Evolutionary conservation across 2,888 invertebrate species (phyloP).

Genomic region (Euzophera pinguis): DNA sequence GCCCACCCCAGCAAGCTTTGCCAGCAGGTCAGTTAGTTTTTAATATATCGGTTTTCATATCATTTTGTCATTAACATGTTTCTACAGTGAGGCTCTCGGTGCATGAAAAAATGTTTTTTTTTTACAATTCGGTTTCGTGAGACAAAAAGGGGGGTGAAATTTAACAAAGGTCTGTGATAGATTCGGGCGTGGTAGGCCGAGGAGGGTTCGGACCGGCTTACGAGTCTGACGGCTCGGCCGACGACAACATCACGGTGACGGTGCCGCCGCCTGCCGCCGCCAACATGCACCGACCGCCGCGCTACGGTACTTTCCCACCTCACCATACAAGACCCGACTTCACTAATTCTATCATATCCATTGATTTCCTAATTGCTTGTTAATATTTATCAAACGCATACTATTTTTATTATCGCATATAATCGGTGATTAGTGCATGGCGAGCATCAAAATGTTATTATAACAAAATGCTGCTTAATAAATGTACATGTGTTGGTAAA

Average conservation of each 20-base stretch:
- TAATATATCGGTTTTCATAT: background rate
- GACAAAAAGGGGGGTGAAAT: slow-evolving; percentile 5
- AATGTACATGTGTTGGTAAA: too few species aligned
- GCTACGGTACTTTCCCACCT: slow-evolving; percentile 45
- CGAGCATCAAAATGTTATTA: too few species aligned
- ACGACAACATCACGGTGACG: slow-evolving; percentile 80
- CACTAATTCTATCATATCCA: too few species aligned
- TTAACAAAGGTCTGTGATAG: slow-evolving; percentile 19
- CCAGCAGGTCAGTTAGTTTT: slow-evolving; percentile 2
- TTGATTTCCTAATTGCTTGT: too few species aligned
- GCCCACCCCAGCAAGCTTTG: slow-evolving; percentile 25
- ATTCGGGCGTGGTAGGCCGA: slow-evolving; percentile 28
- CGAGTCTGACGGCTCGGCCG: slow-evolving; percentile 78
- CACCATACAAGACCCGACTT: too few species aligned
- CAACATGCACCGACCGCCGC: slow-evolving; percentile 40
- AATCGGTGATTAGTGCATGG: too few species aligned
- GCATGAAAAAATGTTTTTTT: slow-evolving; percentile 24
- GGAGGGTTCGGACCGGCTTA: slow-evolving; percentile 30
- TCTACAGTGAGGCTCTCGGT: slow-evolving; percentile 28
- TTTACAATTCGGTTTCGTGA: background rate
- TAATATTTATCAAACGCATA: background rate
- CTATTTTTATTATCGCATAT: too few species aligned
- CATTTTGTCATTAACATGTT: slow-evolving; percentile 6
- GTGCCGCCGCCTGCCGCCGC: slow-evolving; percentile 61
- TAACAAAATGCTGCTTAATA: too few species aligned